Base-by-base conservation (phyloP, 2,113 vertebrate genomes). In the Rhynchomys soricoides region DNA sequence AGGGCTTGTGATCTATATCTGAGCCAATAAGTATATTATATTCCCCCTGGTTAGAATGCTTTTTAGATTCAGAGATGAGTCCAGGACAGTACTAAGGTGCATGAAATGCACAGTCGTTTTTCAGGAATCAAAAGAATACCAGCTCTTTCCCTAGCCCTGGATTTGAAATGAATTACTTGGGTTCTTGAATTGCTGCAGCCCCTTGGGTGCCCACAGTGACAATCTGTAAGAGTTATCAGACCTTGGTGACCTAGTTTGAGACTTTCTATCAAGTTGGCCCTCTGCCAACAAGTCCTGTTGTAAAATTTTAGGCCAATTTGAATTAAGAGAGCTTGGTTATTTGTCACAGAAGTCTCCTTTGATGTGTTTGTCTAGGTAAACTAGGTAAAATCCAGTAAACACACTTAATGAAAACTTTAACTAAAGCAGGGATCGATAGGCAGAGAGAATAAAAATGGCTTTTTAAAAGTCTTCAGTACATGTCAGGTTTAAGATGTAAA, bases 341-440 rank as follows among this genome's bases (percentile, higher is more conserved):
- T 74, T 90, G 71, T 95, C 45, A 93, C 22, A 93, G 48, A 90
- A 66, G 22, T 57, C 50, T 75, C 95, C 71, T 75, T 5, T 92
- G 90, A 93, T 85, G 55, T 5, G 29, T 71, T 86, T 57, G 78
- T 50, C 74, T 66, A 71, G 50, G 77, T 43, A 85, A 21, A 75
- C 78, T 71, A 89, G 43, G 93, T 90, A 88, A 93, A 97, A 93
- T 75, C 70, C 40, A 96, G 55, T n/a, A 86, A 81, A 29, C 21
- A 91, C 74, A 90, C 11, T 48, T 77, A 90, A 94, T 59, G 57
- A 96, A 96, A 92, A 94, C 43, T 85, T 93, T 43, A 90, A 90
- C 70, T 85, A 62, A 96, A 94, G 94, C 34, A 93, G 85, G 71
- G 96, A 90, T 24, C 87, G 71, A 95, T 75, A 9, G 66, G 29